Evolutionary conservation across 2,888 invertebrate genomes (phyloP).

Genomic region (Aleiodes testaceus): DNA sequence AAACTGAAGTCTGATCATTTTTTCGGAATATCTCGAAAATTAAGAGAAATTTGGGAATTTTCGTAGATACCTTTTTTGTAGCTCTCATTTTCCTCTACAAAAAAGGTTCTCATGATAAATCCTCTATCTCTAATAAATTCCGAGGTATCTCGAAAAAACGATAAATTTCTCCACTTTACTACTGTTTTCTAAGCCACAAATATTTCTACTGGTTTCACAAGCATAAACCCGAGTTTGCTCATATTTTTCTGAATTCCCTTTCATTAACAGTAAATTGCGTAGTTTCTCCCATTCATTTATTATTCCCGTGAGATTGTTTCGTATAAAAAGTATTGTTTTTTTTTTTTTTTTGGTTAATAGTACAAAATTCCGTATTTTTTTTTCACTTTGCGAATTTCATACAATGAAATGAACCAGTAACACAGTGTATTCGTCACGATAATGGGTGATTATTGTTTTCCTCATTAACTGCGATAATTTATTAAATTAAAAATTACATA

Average conservation of each 20-base stretch:
- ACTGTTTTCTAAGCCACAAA: not conserved
- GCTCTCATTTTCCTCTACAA: too few species aligned
- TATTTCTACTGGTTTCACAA: slow-evolving; percentile 6
- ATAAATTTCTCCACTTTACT: too few species aligned
- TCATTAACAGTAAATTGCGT: slow-evolving; percentile 17
- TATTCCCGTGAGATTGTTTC: slow-evolving; percentile 2
- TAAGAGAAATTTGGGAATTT: too few species aligned
- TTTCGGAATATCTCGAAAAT: too few species aligned
- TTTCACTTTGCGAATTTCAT: slow-evolving; percentile 17
- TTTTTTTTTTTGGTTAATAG: slow-evolving; percentile 13
- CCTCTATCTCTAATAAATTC: too few species aligned
- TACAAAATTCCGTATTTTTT: slow-evolving; percentile 18
- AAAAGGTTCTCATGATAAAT: too few species aligned
- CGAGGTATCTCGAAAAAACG: too few species aligned
- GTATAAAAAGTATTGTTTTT: slow-evolving; percentile 18
- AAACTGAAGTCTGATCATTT: too few species aligned
- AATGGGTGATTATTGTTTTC: slow-evolving; percentile 18
- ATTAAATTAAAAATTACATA: not conserved
- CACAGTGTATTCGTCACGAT: slow-evolving; percentile 16
- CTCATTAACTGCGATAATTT: not conserved
- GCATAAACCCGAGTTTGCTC: not conserved
- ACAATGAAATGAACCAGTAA: slow-evolving; percentile 19
- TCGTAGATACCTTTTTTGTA: too few species aligned
- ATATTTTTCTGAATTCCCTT: not conserved
- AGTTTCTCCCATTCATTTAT: not conserved